Percentiles rank a stretch among this genome's conserved stretches.
phyloP scores from a whole-genome alignment of 2,113 vertebrate species.

The Scolopax mira region DNA sequence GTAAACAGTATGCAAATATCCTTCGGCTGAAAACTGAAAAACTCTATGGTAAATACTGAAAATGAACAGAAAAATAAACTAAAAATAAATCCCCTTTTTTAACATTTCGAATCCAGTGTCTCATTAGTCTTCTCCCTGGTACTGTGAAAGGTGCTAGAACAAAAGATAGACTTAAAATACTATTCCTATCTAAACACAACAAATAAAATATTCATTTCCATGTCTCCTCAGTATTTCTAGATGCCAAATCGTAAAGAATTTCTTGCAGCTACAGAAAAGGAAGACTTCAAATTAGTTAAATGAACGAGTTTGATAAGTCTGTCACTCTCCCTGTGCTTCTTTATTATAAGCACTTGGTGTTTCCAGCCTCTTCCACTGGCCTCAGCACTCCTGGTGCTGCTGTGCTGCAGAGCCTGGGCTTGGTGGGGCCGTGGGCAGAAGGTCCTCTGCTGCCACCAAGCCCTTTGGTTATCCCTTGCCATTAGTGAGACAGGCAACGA shows the following conservation, averaged over 20 bases:
- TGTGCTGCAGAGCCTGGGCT: background rate
- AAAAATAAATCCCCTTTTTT: background rate
- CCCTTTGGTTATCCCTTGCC: background rate
- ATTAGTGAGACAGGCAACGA: background rate
- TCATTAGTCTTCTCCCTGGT: background rate
- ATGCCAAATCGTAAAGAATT: background rate
- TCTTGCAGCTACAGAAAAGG: conserved; percentile 20
- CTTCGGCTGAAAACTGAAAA: background rate
- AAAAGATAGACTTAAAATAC: background rate
- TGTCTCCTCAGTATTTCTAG: background rate
- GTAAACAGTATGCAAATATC: background rate
- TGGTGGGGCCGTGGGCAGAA: background rate
- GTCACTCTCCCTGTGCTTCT: background rate
- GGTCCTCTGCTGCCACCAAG: background rate
- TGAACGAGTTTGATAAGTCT: background rate
- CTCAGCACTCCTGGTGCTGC: background rate
- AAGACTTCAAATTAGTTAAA: background rate
- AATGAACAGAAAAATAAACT: background rate
- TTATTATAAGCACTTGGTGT: background rate
- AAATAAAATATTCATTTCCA: conserved; percentile 44
- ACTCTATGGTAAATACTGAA: background rate
- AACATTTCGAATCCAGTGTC: background rate
- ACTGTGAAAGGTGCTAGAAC: background rate
- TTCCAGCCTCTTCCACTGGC: background rate
- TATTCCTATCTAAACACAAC: conserved; percentile 4